Base-by-base conservation (phyloP, 2,113 vertebrate genomes). In the Varanus komodoensis region DNA sequence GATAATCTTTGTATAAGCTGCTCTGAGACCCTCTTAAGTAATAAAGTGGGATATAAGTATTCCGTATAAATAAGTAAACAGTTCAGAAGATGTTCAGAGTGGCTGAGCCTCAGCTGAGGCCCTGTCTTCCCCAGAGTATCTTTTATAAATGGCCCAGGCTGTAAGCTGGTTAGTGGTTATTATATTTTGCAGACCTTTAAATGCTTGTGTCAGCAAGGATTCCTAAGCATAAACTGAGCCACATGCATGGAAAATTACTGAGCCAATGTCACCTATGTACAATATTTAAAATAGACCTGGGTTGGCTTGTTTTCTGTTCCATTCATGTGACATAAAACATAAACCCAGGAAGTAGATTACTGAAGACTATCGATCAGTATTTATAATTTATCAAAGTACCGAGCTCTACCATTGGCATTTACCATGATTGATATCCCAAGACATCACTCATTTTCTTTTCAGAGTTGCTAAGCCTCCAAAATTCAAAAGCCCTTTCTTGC, bases 371-470 rank as follows among this genome's bases (percentile, higher is more conserved):
- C 34, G 38, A 27, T 50, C 84, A n/a, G 11, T 68, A 85, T 89
- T 79, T 79, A 79, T 0, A 8, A 1, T 0, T 0, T 81, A 87
- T 89, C 8, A n/a, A 0, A 69, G 87, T 64, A 1, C 77, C 87
- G 54, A 88, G 12, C 50, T 87, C 4, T 69, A 0, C 4, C 0
- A 91, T 17, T 84, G 38, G 52, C 48, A 15, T 0, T 2, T 4
- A 0, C 85, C 57, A 7, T 69, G 68, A 29, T 82, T 82, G 17
- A 23, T 68, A 79, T 38, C 83, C 27, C 21, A 48, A 21, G 0
- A 0, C 57, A 25, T 0, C 1, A 2, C 6, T 78, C 5, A 1
- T 5, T 12, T 48, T 87, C 67, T 44, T 32, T 8, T 7, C 81
- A 19, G 0, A 4, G 29, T 67, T 29, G 4, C 8, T 84, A 67